phyloP scores from a whole-genome alignment of 2,888 invertebrate species.

The Hemaris fuciformis region DNA sequence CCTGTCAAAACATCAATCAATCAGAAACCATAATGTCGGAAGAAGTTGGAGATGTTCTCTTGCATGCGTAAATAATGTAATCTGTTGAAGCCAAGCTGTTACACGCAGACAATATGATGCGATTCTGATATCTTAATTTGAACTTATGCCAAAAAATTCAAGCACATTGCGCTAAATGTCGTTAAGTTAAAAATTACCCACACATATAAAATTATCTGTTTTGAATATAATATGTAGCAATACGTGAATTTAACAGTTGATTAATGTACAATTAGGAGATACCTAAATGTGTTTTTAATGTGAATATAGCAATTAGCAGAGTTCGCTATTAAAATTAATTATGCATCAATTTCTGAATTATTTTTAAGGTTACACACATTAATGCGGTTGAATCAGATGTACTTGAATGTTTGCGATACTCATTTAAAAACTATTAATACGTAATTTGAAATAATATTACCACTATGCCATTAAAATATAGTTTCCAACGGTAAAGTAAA shows the following conservation, averaged over 20 bases:
- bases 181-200: too few relatives aligned
- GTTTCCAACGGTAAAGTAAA: background rate
- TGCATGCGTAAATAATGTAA: background rate
- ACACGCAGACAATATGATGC: background rate
- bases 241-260: background rate
- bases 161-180: too few relatives aligned
- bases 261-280: too few relatives aligned
- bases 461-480: background rate
- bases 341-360: background rate
- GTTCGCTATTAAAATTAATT: background rate
- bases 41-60: background rate
- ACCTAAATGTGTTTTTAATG: conserved; percentile 6
- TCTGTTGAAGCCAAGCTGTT: background rate
- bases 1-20: background rate
- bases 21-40: background rate
- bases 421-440: background rate
- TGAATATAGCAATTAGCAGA: background rate
- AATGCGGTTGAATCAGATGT: background rate
- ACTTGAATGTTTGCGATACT: background rate
- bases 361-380: background rate
- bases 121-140: background rate
- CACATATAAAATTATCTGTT: background rate
- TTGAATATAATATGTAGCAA: background rate
- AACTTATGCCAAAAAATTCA: background rate
- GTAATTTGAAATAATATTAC: background rate